Evolutionary conservation across 1,140 invertebrate species (phyloP).

Genomic region (Calliphora vicina): DNA sequence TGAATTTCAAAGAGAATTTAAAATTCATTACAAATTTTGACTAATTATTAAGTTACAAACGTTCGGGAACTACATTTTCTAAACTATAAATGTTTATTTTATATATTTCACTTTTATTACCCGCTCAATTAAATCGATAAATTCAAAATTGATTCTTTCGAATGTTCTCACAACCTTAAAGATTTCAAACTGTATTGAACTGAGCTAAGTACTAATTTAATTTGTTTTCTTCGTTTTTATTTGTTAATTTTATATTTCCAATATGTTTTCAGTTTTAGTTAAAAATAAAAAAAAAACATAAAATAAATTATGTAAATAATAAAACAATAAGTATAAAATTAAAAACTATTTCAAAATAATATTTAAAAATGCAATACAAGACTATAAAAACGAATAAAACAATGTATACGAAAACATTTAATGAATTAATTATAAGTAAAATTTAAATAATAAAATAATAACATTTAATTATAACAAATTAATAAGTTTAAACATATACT

Average conservation of each 20-base stretch:
- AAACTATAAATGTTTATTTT: no score
- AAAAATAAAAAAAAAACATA: neutral
- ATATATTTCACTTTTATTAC: no score
- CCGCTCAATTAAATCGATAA: no score
- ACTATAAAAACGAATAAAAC: conserved; percentile 36
- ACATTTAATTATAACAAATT: conserved; percentile 9
- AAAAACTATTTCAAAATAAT: neutral
- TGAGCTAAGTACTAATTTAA: neutral
- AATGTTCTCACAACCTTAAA: no score
- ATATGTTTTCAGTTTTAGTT: neutral
- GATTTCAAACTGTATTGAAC: neutral
- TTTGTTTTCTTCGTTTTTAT: neutral
- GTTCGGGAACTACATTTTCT: no score
- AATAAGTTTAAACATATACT: conserved; percentile 18
- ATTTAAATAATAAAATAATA: conserved; percentile 21
- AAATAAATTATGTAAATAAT: neutral
- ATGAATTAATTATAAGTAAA: conserved; percentile 28
- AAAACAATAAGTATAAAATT: neutral
- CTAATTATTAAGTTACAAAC: no score
- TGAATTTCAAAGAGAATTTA: no score
- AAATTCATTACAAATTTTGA: no score
- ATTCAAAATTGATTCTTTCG: no score
- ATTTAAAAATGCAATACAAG: conserved; percentile 32
- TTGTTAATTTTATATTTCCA: neutral
- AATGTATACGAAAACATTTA: conserved; percentile 41